phyloP scores from a whole-genome alignment of 2,888 invertebrate genomes.

The Phyto melanocephala region DNA sequence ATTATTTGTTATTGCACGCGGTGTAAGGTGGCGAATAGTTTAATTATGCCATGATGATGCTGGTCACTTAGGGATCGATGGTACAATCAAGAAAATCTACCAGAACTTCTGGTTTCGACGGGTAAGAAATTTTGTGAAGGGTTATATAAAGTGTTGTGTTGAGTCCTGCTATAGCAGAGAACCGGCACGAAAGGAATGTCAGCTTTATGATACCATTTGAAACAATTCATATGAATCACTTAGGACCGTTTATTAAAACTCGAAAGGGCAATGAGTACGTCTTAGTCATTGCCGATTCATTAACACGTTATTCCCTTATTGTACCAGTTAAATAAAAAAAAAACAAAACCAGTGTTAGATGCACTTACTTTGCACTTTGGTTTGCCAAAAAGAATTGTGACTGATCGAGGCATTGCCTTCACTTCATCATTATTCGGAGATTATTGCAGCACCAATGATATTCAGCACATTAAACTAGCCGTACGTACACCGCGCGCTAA shows the following conservation, averaged over 20 bases:
- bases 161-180: conserved; percentile 59
- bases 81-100: conserved; percentile 59
- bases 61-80: conserved; percentile 64
- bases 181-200: too few relatives aligned
- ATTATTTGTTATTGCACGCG: conserved; percentile 32
- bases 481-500: too few relatives aligned
- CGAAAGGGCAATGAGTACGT: too few relatives aligned
- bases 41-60: conserved; percentile 63
- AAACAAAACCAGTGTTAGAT: conserved; percentile 60
- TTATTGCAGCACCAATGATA: too few relatives aligned
- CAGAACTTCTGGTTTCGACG: conserved; percentile 66
- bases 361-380: conserved; percentile 52
- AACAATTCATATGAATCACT: conserved; percentile 62
- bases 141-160: conserved; percentile 63
- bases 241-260: conserved; percentile 65
- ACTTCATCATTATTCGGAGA: too few relatives aligned
- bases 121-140: conserved; percentile 39
- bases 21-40: conserved; percentile 50
- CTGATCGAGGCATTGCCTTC: too few relatives aligned
- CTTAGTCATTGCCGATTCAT: conserved; percentile 50
- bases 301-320: conserved; percentile 47
- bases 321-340: conserved; percentile 58
- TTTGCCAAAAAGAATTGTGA: too few relatives aligned
- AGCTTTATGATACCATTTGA: conserved; percentile 58
- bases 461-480: too few relatives aligned